These are phyloP conservation scores for Ambastaia sidthimunki DNA, from an alignment of 2,797 vertebrate genomes.

Conservation along the genomic window DNA sequence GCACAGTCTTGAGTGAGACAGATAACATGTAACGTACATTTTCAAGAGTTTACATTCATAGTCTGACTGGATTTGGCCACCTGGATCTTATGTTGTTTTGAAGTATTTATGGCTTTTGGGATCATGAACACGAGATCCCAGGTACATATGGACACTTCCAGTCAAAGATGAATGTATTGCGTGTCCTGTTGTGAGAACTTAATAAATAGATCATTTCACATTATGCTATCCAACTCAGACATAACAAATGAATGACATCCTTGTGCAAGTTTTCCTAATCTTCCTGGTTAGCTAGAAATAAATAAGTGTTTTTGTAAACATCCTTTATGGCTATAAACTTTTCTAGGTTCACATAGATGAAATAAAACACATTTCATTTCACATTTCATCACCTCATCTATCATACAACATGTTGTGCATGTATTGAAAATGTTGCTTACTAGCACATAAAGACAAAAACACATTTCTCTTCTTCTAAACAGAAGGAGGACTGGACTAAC, in stretches of 20 bases:
- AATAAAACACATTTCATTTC: conserved; percentile 51
- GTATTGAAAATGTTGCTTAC: not conserved
- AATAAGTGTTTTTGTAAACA: conserved; percentile 53
- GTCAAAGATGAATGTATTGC: conserved; percentile 54
- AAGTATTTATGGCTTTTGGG: conserved; percentile 27
- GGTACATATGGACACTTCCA: conserved; percentile 32
- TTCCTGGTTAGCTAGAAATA: conserved; percentile 48
- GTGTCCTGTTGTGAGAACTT: conserved; percentile 51
- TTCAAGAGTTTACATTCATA: conserved; percentile 41
- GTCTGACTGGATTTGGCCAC: conserved; percentile 41
- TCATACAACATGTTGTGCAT: not conserved
- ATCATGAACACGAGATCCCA: conserved; percentile 7
- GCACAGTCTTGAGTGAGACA: conserved; percentile 78
- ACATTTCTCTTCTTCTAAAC: not conserved
- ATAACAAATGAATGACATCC: conserved; percentile 27
- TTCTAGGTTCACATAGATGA: conserved; percentile 32
- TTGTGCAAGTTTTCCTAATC: conserved; percentile 29
- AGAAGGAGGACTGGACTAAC: conserved; percentile 23
- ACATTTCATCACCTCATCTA: conserved; percentile 30
- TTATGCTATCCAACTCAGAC: conserved; percentile 30
- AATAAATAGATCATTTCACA: conserved; percentile 65
- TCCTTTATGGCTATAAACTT: conserved; percentile 48
- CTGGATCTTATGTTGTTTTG: conserved; percentile 22
- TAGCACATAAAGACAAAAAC: conserved; percentile 34
- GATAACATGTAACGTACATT: conserved; percentile 52